These are phyloP conservation scores for Aramus guarauna DNA, from an alignment of 2,113 vertebrate genomes.

Conservation along the genomic window DNA sequence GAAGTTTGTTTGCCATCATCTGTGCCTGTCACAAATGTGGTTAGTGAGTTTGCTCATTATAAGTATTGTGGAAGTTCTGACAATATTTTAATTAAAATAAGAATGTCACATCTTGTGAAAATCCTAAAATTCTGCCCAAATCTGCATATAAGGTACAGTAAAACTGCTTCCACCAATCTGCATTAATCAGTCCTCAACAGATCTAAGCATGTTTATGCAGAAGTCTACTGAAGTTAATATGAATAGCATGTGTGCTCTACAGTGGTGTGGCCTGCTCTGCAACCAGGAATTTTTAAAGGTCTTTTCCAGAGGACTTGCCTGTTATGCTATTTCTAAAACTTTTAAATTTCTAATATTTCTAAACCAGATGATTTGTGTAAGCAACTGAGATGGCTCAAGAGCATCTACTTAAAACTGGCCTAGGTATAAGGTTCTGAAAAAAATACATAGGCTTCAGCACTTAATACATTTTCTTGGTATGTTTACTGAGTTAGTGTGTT, in stretches of 20 bases:
- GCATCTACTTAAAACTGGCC: not conserved
- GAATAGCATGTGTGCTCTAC: not conserved
- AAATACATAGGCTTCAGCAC: not conserved
- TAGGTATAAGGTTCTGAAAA: not conserved
- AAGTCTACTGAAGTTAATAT: not conserved
- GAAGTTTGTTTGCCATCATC: not conserved
- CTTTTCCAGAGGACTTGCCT: not conserved
- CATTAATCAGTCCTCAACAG: not conserved
- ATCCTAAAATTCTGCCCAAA: not conserved
- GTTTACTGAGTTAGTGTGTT: not conserved
- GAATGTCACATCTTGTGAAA: not conserved
- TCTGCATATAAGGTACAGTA: not conserved
- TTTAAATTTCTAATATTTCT: not conserved
- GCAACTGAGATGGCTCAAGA: not conserved
- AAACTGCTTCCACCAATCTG: not conserved
- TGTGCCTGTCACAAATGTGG: not conserved
- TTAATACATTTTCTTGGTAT: not conserved
- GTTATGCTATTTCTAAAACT: not conserved
- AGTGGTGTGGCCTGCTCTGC: not conserved
- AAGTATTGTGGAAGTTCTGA: not conserved
- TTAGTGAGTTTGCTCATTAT: not conserved
- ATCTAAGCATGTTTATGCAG: not conserved
- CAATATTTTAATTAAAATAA: not conserved
- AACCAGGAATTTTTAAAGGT: not conserved
- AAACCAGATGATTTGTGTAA: not conserved